A percentile compares a stretch with the other conserved stretches of the same genome.
Conservation (phyloP, 2,113 vertebrate species). For the Leucoraja erinaceus region DNA sequence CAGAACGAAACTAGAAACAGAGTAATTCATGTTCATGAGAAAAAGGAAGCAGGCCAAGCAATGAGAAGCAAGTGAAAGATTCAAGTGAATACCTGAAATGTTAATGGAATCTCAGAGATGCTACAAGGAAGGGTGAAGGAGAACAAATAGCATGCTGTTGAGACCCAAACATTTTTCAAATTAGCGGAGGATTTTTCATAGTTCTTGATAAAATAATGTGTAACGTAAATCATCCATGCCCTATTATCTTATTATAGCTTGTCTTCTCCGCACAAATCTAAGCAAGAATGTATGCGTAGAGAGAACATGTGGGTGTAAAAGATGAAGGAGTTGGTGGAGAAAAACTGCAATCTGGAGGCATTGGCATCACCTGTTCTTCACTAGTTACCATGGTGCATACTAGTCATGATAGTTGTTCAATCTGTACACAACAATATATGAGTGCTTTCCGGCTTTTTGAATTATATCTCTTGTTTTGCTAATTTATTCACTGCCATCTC, state of each 20-base stretch:
- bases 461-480: neutral
- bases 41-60: constrained; percentile 48
- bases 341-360: neutral
- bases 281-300: neutral
- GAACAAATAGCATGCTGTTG: neutral
- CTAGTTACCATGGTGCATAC: neutral
- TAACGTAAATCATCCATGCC: neutral
- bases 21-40: constrained; percentile 40
- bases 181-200: neutral
- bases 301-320: neutral
- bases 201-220: neutral
- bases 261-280: neutral
- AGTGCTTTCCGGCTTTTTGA: neutral
- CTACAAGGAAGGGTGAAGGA: neutral
- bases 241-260: neutral
- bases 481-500: neutral
- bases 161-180: neutral
- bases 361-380: neutral
- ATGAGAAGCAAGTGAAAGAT: constrained; percentile 44
- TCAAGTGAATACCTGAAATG: neutral
- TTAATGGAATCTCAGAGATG: neutral
- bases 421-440: neutral
- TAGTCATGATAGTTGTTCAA: neutral
- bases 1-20: constrained; percentile 37
- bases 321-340: constrained; percentile 6